Evolutionary conservation across 1,140 invertebrate genomes (phyloP).

Genomic region (Trichoplusia ni): DNA sequence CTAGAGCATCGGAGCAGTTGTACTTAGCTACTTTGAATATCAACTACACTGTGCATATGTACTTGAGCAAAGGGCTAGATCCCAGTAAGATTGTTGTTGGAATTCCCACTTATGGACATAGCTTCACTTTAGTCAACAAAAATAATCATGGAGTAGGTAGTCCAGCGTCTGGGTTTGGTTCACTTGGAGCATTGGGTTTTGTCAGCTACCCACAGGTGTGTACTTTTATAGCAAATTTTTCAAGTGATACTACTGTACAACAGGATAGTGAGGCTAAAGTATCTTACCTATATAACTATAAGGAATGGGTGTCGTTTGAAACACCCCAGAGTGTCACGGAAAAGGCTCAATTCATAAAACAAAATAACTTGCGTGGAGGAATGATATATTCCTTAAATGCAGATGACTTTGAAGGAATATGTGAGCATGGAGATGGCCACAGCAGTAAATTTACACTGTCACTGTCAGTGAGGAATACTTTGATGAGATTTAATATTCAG

Average conservation of each 20-base stretch:
- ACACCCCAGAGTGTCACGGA: slow-evolving; percentile 87
- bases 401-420: slow-evolving; percentile 83
- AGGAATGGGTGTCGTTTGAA: slow-evolving; percentile 96
- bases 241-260: slow-evolving; percentile 77
- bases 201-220: slow-evolving; percentile 87
- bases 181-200: slow-evolving; percentile 86
- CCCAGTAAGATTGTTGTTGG: slow-evolving; percentile 92
- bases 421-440: slow-evolving; percentile 33
- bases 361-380: slow-evolving; percentile 85
- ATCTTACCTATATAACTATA: slow-evolving; percentile 88
- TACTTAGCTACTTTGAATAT: slow-evolving; percentile 89
- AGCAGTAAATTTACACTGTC: slow-evolving; percentile 60
- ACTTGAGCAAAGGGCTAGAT: slow-evolving; percentile 90
- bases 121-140: slow-evolving; percentile 87
- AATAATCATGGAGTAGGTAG: slow-evolving; percentile 86
- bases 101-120: slow-evolving; percentile 94
- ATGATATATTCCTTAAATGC: slow-evolving; percentile 90
- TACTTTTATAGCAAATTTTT: slow-evolving; percentile 82
- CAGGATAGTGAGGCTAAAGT: slow-evolving; percentile 86
- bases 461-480: slow-evolving; percentile 52
- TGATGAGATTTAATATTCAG: slow-evolving; percentile 15
- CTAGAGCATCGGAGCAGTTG: slow-evolving; percentile 82
- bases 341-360: slow-evolving; percentile 87
- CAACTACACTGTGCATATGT: slow-evolving; percentile 92
- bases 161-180: slow-evolving; percentile 86